Evolutionary conservation across 2,797 vertebrate genomes (phyloP).

Genomic region (Molothrus ater): DNA sequence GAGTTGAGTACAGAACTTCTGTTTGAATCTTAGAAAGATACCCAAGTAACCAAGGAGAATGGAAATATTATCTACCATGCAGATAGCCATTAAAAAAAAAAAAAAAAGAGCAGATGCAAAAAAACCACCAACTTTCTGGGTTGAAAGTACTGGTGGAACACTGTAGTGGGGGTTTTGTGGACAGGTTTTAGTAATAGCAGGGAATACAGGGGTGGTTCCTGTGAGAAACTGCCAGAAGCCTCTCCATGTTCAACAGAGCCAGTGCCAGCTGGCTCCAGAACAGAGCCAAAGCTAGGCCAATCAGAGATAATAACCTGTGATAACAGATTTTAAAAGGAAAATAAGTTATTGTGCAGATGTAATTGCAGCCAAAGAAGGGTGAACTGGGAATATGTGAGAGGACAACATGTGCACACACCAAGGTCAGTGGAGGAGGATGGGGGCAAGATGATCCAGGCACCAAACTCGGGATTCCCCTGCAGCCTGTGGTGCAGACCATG

Average conservation of each 20-base stretch:
- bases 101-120: neutral
- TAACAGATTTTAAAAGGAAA: neutral
- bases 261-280: neutral
- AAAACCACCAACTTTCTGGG: neutral
- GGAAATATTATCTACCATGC: neutral
- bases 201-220: neutral
- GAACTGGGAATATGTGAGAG: neutral
- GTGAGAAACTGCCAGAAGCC: neutral
- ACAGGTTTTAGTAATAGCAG: neutral
- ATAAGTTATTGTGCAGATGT: neutral
- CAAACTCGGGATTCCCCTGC: accelerated
- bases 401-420: neutral
- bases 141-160: neutral
- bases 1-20: neutral
- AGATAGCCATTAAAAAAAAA: neutral
- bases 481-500: accelerated
- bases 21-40: neutral
- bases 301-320: neutral
- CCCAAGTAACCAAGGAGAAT: neutral
- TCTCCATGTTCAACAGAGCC: neutral
- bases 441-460: neutral
- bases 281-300: neutral
- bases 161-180: neutral
- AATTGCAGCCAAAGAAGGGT: neutral
- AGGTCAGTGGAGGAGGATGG: neutral